Base-by-base conservation (phyloP, 1,140 invertebrate species). In the Drosophila pseudoananassae region DNA sequence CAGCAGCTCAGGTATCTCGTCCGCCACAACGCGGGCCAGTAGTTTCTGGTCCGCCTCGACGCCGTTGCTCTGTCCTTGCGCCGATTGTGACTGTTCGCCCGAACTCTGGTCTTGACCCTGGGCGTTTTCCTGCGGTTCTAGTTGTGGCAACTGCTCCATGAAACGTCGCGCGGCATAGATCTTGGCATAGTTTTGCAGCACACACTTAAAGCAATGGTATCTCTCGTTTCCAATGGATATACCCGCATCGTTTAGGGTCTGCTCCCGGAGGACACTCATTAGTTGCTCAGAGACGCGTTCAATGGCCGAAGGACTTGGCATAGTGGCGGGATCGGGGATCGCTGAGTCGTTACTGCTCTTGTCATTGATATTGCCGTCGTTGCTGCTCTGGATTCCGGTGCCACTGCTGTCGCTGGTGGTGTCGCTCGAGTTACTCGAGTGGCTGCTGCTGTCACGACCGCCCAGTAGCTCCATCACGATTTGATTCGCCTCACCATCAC, bases 141-240 rank as follows among this genome's bases (percentile, higher is more conserved):
- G 60, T 43, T 53, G 51, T 4, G 74, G 61, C 9, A 83, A 55
- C 29, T 83, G 60, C 29, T 83, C 80, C 20, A 83, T 83, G 14
- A 83, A 84, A 5, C 57, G 60, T 12, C 59, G 78, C 0, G 80
- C 76, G 10, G 80, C 80, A 8, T 83, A 71, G 10, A 83, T 63
- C 43, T 79, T 84, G 7, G 80, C 76, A 23, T 83, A 83, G 60
- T 84, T 83, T 36, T 79, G 64, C 0, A 83, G 36, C 0, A 84
- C 80, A 2, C 20, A 51, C 50, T 76, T 63, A 8, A 83, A 83
- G 43, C 76, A 79, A 7, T 25, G 49, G 43, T 84, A 57, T 0
- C 80, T 80, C 29, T 83, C 80, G 33, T 83, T 83, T 7, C 76
- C 80, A 0, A 6, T n/a, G 0, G 50, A 50, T 9, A 83, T 79